Percentiles rank a stretch among this genome's conserved stretches.
These are phyloP conservation scores for Cochlearius cochlearius DNA, from an alignment of 2,113 vertebrate species.

Conservation along the genomic window DNA sequence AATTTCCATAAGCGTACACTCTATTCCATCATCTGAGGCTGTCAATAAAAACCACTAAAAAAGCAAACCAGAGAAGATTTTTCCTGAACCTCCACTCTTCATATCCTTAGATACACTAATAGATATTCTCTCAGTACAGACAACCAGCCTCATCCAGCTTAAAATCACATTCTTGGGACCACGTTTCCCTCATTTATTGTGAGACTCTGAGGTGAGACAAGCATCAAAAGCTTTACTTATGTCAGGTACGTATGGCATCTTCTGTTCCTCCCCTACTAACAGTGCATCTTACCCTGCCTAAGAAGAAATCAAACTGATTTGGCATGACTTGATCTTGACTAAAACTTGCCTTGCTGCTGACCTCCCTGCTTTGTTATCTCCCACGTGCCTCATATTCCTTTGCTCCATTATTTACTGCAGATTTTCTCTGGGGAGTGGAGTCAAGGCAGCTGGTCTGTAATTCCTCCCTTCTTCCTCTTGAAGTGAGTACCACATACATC, in stretches of 20 bases:
- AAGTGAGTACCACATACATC: neutral
- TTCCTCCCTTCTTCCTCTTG: neutral
- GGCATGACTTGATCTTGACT: neutral
- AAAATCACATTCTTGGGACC: neutral
- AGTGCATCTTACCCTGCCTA: fast-evolving
- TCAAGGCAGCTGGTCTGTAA: neutral
- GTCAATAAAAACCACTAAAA: neutral
- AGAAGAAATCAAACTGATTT: neutral
- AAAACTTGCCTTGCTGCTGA: neutral
- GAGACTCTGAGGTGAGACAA: neutral
- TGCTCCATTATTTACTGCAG: neutral
- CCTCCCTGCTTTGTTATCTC: neutral
- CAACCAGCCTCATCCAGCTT: neutral
- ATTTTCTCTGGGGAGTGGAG: neutral
- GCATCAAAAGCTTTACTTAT: neutral
- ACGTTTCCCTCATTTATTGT: neutral
- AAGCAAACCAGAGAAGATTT: neutral
- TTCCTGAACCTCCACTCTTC: neutral
- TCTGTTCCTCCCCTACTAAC: neutral
- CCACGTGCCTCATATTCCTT: neutral
- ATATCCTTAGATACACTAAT: neutral
- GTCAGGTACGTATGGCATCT: neutral
- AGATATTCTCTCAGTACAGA: neutral
- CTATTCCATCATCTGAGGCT: neutral
- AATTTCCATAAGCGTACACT: neutral